Evolutionary conservation across 1,140 invertebrate species (phyloP), one percentile per base, ranked within the genome.

Genomic region (Pteromalus puparum): DNA sequence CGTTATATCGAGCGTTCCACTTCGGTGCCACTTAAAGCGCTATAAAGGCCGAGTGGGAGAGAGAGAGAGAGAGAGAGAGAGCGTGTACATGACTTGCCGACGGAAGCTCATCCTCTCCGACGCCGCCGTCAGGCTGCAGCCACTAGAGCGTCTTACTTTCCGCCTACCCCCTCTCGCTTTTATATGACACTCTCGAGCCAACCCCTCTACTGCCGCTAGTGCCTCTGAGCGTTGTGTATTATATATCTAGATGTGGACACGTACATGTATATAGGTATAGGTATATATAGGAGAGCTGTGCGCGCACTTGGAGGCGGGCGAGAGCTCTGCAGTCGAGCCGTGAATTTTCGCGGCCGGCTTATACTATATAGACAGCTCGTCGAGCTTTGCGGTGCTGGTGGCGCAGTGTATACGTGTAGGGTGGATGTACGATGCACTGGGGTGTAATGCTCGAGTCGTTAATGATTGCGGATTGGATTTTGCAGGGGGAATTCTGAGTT

Each of bases 1-100:
- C 87, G 87, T 85, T 82, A 88, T 89, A 86, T 89, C 87, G 85
- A 88, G 86, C 86, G 87, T 88, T 87, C 87, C 87, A 88, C 86
- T 90, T 90, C 82, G 86, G 72, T 83, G 85, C 42, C 87, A 89
- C 87, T 89, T 87, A 84, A 86, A 83, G 80, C 68, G 28, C 84
- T 87, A 82, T 85, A 84, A 80, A 82, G 73, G 30, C 73, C 73
- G 73, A 61, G 42, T 28, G 46, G 70, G 67, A 30, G 67, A 30
- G 67, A 28, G 67, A 12, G 67, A 68, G 67, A 13, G 26, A 9
- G 67, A 26, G 67, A 26, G 9, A 1, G n/a, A 30, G 67, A 28
- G 67, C 67, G 70, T 81, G 67, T 81, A 21, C 78, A 65, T 34
- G 67, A 46, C 78, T 80, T 70, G 78, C 78, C 78, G 34, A 70